phyloP scores from a whole-genome alignment of 64 coral and sea anemone species.

The Cladopsammia gracilis region DNA sequence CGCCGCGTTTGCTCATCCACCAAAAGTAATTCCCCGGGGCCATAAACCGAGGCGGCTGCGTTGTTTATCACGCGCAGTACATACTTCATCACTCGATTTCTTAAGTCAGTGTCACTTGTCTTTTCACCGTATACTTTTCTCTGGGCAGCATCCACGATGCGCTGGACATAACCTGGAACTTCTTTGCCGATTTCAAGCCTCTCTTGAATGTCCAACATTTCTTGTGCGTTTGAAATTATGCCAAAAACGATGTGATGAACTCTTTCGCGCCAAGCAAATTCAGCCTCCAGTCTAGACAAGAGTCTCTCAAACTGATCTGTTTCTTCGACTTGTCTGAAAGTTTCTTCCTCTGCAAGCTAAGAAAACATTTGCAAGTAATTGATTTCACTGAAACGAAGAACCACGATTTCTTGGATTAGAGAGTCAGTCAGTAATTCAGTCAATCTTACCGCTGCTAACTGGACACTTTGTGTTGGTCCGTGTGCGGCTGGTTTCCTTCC shows the following conservation, averaged over 20 bases:
- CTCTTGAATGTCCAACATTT: background rate
- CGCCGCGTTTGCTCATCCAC: background rate
- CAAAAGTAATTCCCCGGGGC: background rate
- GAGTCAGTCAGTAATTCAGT: too few species aligned
- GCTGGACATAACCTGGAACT: background rate
- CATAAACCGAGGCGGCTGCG: background rate
- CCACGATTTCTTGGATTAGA: too few species aligned
- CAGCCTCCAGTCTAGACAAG: background rate
- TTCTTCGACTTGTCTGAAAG: background rate
- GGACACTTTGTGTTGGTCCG: background rate
- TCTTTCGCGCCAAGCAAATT: slow-evolving; percentile 24
- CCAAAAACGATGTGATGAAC: slow-evolving; percentile 21
- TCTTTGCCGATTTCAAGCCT: background rate
- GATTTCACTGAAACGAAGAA: too few species aligned
- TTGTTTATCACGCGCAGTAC: background rate
- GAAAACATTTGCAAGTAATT: background rate
- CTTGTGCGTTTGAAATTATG: slow-evolving; percentile 9
- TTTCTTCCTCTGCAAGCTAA: slow-evolving; percentile 2
- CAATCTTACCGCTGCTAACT: slow-evolving; percentile 9
- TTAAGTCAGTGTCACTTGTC: background rate
- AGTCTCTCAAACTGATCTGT: slow-evolving; percentile 4
- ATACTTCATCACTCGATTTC: background rate
- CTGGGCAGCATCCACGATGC: background rate
- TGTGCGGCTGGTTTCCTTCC: background rate
- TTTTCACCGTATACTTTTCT: background rate